phyloP scores from a whole-genome alignment of 2,113 vertebrate genomes.

The Melierax canorus region DNA sequence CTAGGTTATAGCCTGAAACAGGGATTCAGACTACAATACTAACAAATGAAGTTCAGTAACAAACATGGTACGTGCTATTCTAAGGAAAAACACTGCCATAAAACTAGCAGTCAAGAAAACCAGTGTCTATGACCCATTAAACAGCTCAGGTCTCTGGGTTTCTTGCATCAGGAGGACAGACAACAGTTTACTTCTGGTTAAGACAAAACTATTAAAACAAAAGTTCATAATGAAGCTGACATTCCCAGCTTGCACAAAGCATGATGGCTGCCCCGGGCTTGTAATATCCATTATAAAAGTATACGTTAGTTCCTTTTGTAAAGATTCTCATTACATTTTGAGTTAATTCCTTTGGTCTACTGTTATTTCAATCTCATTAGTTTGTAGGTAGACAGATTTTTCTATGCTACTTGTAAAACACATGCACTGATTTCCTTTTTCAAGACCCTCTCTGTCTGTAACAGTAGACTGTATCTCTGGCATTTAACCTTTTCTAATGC shows the following conservation, averaged over 20 bases:
- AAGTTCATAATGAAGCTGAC: not conserved
- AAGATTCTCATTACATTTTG: not conserved
- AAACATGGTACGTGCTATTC: not conserved
- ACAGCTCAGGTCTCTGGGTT: not conserved
- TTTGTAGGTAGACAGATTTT: not conserved
- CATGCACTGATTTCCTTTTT: not conserved
- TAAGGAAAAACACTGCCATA: not conserved
- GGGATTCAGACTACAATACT: not conserved
- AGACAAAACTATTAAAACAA: not conserved
- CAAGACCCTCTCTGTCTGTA: not conserved
- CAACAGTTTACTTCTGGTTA: no score
- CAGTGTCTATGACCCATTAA: not conserved
- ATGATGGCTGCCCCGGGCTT: not conserved
- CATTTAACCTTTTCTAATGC: not conserved
- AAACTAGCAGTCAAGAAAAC: not conserved
- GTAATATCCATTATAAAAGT: not conserved
- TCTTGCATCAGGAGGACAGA: no score
- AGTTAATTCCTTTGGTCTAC: not conserved
- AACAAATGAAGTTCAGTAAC: not conserved
- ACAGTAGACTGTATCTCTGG: not conserved
- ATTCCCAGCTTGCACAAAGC: not conserved
- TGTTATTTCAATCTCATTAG: not conserved
- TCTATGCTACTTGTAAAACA: not conserved
- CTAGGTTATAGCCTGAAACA: not conserved
- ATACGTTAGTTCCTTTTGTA: not conserved